Evolutionary conservation across 1,140 invertebrate genomes (phyloP).

Genomic region (Tetramorium simillimum): DNA sequence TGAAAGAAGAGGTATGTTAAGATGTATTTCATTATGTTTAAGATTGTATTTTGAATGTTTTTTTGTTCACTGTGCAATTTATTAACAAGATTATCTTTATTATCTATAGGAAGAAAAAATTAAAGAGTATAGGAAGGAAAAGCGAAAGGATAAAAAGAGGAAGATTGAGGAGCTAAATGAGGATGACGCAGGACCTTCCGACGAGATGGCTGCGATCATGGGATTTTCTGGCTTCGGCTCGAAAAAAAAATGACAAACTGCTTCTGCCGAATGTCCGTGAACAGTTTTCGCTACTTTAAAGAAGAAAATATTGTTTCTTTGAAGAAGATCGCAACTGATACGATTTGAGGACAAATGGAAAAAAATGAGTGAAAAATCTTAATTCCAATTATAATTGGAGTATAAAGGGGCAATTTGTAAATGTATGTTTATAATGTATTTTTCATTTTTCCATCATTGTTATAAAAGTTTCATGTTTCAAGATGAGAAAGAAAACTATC

Average conservation of each 20-base stretch:
- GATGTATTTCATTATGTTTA: too few relatives aligned
- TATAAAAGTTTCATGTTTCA: not conserved
- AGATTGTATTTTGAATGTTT: not conserved
- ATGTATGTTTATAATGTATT: not conserved
- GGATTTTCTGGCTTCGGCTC: constrained; percentile 98
- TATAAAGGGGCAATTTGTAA: not conserved
- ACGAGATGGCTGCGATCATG: constrained; percentile 98
- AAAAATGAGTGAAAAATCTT: not conserved
- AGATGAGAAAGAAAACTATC: not conserved
- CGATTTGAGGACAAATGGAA: not conserved
- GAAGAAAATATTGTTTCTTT: constrained; percentile 28
- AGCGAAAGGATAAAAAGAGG: constrained; percentile 95
- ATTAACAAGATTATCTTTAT: constrained; percentile 43
- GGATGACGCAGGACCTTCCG: constrained; percentile 86
- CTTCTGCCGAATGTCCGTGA: not conserved
- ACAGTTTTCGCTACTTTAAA: not conserved
- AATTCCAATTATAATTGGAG: constrained; percentile 2
- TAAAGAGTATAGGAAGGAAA: constrained; percentile 96
- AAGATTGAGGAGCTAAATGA: constrained; percentile 92
- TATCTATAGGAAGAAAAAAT: constrained; percentile 93
- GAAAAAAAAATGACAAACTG: constrained; percentile 90
- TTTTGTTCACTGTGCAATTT: constrained; percentile 31
- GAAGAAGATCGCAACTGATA: not conserved
- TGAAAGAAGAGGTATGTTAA: constrained; percentile 97
- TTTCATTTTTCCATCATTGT: not conserved